Base-by-base conservation (phyloP, 2,888 invertebrate species). In the Hypomecis punctinalis region DNA sequence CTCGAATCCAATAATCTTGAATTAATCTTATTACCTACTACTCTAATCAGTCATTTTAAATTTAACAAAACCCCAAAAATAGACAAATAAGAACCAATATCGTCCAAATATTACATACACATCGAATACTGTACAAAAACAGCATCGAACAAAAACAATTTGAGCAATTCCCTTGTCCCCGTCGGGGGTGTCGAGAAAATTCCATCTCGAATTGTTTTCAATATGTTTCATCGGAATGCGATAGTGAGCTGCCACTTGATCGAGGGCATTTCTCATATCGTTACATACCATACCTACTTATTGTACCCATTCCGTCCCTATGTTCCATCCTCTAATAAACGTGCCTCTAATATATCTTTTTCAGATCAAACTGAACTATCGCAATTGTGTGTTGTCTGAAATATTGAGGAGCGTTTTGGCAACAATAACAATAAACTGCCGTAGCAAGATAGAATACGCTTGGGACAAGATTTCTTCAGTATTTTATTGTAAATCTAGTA, bases 141-240 rank as follows among this genome's bases (percentile, higher is more conserved):
- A 58, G 63, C 55, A 62, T 40, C 55, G 39, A 56, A 63, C 49
- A 60, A 60, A 63, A 66, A 56, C 66, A 68, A 60, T 66, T 66
- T 61, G 62, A 66, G 64, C 66, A 66, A 77, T 73, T 72, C 61
- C 70, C 68, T 66, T 55, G 59, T 61, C 59, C 59, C 61, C 55
- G 62, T 52, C 59, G 57, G 64, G 52, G 59, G 76, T 58, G 65
- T 75, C 72, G 73, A 64, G 76, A 78, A 77, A 81, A 81, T 79
- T 78, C 72, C 73, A 68, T 76, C 71, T 72, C 72, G 79, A 84
- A 84, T 82, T 79, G 81, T 80, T 82, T 81, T 78, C 82, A 79
- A 83, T 82, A 80, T 81, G 73, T 81, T 80, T 75, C 78, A 79
- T 78, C 72, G 77, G 76, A 77, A 80, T 80, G 75, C 76, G 78